phyloP scores from a whole-genome alignment of 2,797 vertebrate genomes.

The Halcyon leucocephala region DNA sequence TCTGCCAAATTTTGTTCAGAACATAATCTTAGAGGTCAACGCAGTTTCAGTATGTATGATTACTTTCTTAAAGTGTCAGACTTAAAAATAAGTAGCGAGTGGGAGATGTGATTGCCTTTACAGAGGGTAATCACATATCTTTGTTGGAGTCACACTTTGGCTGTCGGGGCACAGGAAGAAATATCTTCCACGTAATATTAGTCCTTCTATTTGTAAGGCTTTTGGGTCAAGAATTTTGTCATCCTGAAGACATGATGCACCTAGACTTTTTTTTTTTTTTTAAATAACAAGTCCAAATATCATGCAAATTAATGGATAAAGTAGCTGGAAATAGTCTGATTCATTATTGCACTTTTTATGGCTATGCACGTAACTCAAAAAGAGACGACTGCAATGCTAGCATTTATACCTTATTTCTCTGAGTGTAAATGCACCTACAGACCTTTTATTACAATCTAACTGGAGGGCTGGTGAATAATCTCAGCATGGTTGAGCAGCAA shows the following conservation, averaged over 20 bases:
- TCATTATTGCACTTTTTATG: not conserved
- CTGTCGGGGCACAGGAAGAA: not conserved
- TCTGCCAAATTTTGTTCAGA: not conserved
- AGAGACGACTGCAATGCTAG: conserved; percentile 47
- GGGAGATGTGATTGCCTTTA: not conserved
- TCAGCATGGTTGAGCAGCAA: conserved; percentile 78
- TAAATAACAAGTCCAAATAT: not conserved
- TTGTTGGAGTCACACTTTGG: not conserved
- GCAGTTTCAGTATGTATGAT: not conserved
- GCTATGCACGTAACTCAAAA: conserved; percentile 6
- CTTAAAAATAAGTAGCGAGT: not conserved
- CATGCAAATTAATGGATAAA: conserved; percentile 1
- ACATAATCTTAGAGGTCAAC: not conserved
- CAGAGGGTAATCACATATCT: not conserved
- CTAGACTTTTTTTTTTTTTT: not conserved
- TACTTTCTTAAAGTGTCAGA: not conserved
- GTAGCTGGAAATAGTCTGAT: not conserved
- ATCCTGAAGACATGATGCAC: not conserved
- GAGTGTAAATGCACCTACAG: conserved; percentile 60
- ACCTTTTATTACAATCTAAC: conserved; percentile 76
- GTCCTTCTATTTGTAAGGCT: not conserved
- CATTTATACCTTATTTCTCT: conserved; percentile 56
- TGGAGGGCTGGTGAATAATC: conserved; percentile 73
- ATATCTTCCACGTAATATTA: not conserved
- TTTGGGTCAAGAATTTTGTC: not conserved